These are phyloP conservation scores for Narcine bancroftii DNA, from an alignment of 2,113 vertebrate species.

Conservation along the genomic window DNA sequence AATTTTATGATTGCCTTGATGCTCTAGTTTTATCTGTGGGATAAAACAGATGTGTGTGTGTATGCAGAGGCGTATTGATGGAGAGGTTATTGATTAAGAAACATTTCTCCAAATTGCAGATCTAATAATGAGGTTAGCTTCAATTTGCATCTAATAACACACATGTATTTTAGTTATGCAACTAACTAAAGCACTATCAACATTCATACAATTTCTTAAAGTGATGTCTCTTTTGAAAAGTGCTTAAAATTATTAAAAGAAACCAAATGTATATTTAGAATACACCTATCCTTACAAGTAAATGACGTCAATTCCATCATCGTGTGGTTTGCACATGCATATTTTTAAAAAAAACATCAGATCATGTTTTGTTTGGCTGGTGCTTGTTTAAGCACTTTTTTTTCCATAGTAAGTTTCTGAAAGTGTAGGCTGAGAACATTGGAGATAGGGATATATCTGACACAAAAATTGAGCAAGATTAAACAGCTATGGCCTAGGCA, in stretches of 20 bases:
- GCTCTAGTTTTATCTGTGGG: background rate
- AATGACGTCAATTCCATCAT: background rate
- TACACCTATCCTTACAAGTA: background rate
- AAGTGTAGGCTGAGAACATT: background rate
- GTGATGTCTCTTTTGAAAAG: background rate
- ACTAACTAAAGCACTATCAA: background rate
- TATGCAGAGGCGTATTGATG: background rate
- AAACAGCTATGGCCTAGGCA: too few species aligned
- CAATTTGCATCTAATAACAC: background rate
- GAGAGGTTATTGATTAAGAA: background rate
- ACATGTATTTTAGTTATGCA: background rate
- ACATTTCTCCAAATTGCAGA: slow-evolving; percentile 17
- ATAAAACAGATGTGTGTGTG: too few species aligned
- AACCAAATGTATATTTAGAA: too few species aligned
- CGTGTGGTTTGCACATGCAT: background rate
- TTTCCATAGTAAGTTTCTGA: background rate
- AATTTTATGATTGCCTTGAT: background rate
- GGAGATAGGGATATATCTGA: background rate
- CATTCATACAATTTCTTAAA: background rate
- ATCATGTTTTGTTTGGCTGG: background rate
- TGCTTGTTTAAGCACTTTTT: background rate
- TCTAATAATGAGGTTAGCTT: slow-evolving; percentile 7
- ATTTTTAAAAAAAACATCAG: background rate
- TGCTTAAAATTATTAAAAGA: too few species aligned
- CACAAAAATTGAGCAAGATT: background rate